Percentiles rank a stretch among this genome's conserved stretches.
These are phyloP conservation scores for Enteromius treurensis DNA, from an alignment of 2,797 vertebrate species.

Conservation along the genomic window DNA sequence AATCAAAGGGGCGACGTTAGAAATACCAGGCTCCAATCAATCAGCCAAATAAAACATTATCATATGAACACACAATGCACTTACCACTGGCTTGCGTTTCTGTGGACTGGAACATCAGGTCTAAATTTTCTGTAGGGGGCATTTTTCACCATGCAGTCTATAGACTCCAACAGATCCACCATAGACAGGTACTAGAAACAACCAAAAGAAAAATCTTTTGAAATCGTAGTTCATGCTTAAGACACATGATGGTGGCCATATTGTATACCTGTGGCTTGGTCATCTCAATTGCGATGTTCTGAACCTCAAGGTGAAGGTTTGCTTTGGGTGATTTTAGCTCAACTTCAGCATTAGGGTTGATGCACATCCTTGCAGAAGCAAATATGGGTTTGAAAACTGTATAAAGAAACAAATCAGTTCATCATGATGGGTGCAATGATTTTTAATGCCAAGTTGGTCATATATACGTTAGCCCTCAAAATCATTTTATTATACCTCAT, in stretches of 20 bases:
- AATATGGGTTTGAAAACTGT: slow-evolving; percentile 93
- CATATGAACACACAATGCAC: slow-evolving; percentile 53
- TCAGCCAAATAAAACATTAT: neutral
- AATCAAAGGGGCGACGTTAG: neutral
- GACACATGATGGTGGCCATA: neutral
- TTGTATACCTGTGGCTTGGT: slow-evolving; percentile 87
- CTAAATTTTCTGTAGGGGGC: slow-evolving; percentile 89
- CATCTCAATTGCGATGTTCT: slow-evolving; percentile 90
- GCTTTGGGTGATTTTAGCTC: slow-evolving; percentile 88
- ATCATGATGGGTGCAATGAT: neutral
- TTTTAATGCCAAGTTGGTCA: neutral
- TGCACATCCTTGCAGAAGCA: slow-evolving; percentile 90
- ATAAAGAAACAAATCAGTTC: slow-evolving; percentile 14
- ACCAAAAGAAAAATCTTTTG: neutral
- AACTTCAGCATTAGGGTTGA: slow-evolving; percentile 88
- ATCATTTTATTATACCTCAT: neutral
- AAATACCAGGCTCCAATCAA: slow-evolving; percentile 1
- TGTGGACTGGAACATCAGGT: slow-evolving; percentile 79
- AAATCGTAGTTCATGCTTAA: neutral
- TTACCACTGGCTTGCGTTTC: slow-evolving; percentile 83
- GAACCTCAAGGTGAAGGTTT: slow-evolving; percentile 88
- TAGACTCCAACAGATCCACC: slow-evolving; percentile 90
- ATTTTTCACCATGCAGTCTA: slow-evolving; percentile 94
- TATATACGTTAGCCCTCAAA: neutral
- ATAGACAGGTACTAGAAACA: slow-evolving; percentile 86